Conservation (phyloP, 1,140 invertebrate species). For the Brachionus rubens region DNA sequence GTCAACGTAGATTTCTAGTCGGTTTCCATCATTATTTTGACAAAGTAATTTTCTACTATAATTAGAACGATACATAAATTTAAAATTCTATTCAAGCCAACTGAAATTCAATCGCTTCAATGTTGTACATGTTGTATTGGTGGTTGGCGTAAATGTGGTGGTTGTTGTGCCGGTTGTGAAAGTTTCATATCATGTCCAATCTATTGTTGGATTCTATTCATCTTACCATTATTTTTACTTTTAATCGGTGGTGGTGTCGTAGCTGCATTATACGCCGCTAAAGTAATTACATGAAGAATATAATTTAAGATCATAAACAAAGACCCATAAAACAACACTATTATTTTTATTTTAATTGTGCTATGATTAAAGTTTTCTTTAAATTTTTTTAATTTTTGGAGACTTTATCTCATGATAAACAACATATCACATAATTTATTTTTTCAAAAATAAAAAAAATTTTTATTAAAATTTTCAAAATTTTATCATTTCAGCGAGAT, state of each 20-base stretch:
- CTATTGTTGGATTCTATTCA: slow-evolving; percentile 30
- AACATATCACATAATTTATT: neutral
- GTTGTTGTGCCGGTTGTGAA: slow-evolving; percentile 37
- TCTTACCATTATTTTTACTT: slow-evolving; percentile 5
- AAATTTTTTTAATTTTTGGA: neutral
- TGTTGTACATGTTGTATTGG: slow-evolving; percentile 46
- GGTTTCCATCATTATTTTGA: slow-evolving; percentile 31
- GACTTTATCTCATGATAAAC: neutral
- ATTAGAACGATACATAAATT: neutral
- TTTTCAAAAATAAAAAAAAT: slow-evolving; percentile 2
- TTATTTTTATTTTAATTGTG: too few species aligned
- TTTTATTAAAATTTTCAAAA: too few species aligned
- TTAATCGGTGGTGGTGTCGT: neutral
- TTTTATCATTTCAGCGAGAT: too few species aligned
- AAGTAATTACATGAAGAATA: neutral
- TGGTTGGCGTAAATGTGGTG: slow-evolving; percentile 15
- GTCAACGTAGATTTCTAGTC: neutral
- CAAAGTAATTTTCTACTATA: neutral
- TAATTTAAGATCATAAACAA: neutral
- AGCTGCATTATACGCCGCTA: neutral
- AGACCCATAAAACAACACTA: neutral
- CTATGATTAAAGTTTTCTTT: slow-evolving; percentile 11
- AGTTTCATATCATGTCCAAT: slow-evolving; percentile 46
- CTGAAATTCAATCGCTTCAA: slow-evolving; percentile 35
- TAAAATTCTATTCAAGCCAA: neutral